These are phyloP conservation scores for Archaeoteleia sp. DNA, from an alignment of 2,888 invertebrate species.

Conservation along the genomic window DNA sequence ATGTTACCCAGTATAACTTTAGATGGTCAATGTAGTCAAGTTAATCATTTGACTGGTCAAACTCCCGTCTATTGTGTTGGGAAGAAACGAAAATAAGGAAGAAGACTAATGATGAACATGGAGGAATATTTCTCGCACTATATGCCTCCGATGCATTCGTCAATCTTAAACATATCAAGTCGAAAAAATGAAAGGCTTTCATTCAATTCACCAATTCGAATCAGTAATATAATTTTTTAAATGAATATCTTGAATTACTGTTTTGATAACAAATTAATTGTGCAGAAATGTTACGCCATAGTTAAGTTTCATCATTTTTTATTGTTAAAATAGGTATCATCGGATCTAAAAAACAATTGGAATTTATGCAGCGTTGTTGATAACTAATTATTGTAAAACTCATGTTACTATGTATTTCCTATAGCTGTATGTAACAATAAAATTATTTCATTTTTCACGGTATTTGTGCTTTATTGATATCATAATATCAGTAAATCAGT, in stretches of 20 bases:
- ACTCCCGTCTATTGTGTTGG: slow-evolving; percentile 26
- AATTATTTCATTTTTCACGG: slow-evolving; percentile 36
- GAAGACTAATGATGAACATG: not conserved
- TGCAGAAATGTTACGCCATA: no score
- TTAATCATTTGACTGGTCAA: slow-evolving; percentile 48
- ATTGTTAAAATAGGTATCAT: slow-evolving; percentile 20
- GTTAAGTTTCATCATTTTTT: slow-evolving; percentile 37
- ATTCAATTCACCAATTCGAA: slow-evolving; percentile 27
- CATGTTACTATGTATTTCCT: slow-evolving; percentile 38
- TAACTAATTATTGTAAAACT: slow-evolving; percentile 19
- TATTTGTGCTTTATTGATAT: no score
- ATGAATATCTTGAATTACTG: no score
- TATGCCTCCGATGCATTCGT: slow-evolving; percentile 40
- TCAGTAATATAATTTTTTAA: slow-evolving; percentile 7
- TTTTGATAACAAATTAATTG: no score
- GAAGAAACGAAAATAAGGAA: not conserved
- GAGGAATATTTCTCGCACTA: not conserved
- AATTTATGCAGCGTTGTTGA: slow-evolving; percentile 43
- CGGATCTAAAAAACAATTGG: slow-evolving; percentile 28
- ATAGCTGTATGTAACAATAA: slow-evolving; percentile 46
- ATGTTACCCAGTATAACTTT: slow-evolving; percentile 54
- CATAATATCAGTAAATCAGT: no score
- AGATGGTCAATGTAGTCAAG: slow-evolving; percentile 59
- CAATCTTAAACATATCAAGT: slow-evolving; percentile 69
- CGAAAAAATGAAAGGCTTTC: slow-evolving; percentile 24